Evolutionary conservation across 2,888 invertebrate species (phyloP), one percentile per base, ranked within the genome.

Genomic region (Dione juno): DNA sequence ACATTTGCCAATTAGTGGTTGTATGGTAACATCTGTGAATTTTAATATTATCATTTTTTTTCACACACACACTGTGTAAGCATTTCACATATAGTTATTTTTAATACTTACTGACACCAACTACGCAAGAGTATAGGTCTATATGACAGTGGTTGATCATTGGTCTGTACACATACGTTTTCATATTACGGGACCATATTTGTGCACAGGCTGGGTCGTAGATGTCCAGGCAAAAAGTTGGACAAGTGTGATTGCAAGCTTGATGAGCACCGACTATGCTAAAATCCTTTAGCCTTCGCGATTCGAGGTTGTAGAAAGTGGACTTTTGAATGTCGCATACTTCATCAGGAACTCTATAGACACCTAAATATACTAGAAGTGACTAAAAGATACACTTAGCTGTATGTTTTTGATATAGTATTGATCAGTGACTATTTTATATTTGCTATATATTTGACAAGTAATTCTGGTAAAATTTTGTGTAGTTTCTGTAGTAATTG

Each of bases 121-220:
- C 67, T 11, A 85, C 81, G 75, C 92, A 92, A 1, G 92, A 92
- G 52, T 82, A 84, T 78, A 92, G 73, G 66, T 92, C 92, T n/a
- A 91, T 83, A 73, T 92, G 92, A 70, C 92, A 92, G 71, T 92
- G 92, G 73, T 92, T 92, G 63, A 92, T 79, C 88, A 92, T 90
- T 0, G 86, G 78, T 40, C 82, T 80, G 52, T 71, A 77, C 0
- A 45, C 76, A 48, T 70, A 83, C 0, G 59, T 54, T 7, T 63
- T 43, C 79, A 77, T 80, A 19, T 76, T 73, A 1, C 73, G 74
- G 3, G 77, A 78, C 85, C 83, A 88, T 50, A 91, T 88, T 66
- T 82, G 76, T 7, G 89, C 91, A 69, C 92, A 92, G 1, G 83
- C 88, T 0, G 92, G 92, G 5, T 86, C 83, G 74, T 91, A 92